Conservation (phyloP, 2,888 invertebrate genomes). For the Eugnorisma glareosa region DNA sequence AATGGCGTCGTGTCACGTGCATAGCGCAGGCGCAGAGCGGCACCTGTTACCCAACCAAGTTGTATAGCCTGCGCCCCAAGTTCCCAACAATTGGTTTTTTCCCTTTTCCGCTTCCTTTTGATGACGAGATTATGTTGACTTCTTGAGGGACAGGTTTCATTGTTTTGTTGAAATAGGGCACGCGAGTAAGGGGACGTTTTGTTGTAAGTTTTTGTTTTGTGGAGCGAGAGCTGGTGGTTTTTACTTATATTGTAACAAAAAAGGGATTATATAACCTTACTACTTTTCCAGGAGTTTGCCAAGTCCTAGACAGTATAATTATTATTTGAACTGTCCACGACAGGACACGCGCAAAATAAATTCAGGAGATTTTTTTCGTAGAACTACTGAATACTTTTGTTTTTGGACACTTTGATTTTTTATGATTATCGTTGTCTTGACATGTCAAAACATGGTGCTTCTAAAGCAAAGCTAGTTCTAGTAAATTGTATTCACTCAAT, state of each 20-base stretch:
- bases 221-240: neutral
- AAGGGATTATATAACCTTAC: neutral
- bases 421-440: neutral
- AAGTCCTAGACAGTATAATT: neutral
- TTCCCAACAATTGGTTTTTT: slow-evolving; percentile 70
- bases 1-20: slow-evolving; percentile 87
- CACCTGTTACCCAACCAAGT: slow-evolving; percentile 83
- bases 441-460: neutral
- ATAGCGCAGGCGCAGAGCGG: slow-evolving; percentile 72
- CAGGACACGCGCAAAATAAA: neutral
- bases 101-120: slow-evolving; percentile 76
- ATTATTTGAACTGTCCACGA: neutral
- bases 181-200: slow-evolving; percentile 11
- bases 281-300: neutral
- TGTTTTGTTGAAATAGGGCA: slow-evolving; percentile 40
- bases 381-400: neutral
- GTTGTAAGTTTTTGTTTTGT: slow-evolving; percentile 19
- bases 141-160: slow-evolving; percentile 48
- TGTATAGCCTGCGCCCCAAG: slow-evolving; percentile 74
- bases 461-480: neutral
- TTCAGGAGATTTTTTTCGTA: neutral
- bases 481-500: neutral
- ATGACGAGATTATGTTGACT: slow-evolving; percentile 44
- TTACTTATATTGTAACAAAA: neutral
- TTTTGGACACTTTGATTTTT: neutral